A percentile compares a stretch with the other conserved stretches of the same genome.
Evolutionary conservation across 2,797 vertebrate species (phyloP).

Genomic region (Rallus crepitans): DNA sequence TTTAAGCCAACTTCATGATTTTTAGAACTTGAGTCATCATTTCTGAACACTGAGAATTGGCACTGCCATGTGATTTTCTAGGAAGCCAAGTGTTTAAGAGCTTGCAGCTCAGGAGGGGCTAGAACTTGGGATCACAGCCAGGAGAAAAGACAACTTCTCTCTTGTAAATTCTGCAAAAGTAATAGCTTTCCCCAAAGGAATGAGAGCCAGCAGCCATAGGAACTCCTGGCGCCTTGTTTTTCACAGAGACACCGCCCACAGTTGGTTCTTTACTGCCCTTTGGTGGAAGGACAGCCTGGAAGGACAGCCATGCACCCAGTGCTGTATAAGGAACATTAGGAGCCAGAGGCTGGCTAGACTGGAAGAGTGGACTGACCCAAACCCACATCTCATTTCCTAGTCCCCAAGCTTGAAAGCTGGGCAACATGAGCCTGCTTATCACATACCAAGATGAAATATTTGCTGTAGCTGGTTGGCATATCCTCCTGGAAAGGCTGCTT

Average conservation of each 20-base stretch:
- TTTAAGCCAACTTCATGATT: background rate
- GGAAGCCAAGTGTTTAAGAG: background rate
- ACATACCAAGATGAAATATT: background rate
- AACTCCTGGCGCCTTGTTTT: background rate
- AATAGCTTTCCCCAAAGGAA: background rate
- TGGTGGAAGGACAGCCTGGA: background rate
- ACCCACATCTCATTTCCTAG: background rate
- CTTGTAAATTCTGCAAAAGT: constrained; percentile 4
- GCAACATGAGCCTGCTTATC: background rate
- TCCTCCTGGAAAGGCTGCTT: background rate
- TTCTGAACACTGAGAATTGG: background rate
- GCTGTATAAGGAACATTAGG: background rate
- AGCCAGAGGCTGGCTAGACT: background rate
- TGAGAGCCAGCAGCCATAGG: background rate
- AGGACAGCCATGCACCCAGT: background rate
- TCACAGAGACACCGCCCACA: background rate
- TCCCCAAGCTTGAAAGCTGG: background rate
- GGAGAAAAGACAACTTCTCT: constrained; percentile 18
- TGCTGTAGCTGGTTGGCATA: background rate
- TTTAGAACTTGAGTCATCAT: constrained; percentile 9
- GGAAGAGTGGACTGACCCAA: background rate
- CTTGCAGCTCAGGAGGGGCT: background rate
- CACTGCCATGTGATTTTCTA: constrained; percentile 19
- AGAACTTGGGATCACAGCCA: background rate
- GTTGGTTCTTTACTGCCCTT: background rate